Evolutionary conservation across 1,140 invertebrate species (phyloP), one percentile per base, ranked within the genome.

Genomic region (Phymastichus coffea): DNA sequence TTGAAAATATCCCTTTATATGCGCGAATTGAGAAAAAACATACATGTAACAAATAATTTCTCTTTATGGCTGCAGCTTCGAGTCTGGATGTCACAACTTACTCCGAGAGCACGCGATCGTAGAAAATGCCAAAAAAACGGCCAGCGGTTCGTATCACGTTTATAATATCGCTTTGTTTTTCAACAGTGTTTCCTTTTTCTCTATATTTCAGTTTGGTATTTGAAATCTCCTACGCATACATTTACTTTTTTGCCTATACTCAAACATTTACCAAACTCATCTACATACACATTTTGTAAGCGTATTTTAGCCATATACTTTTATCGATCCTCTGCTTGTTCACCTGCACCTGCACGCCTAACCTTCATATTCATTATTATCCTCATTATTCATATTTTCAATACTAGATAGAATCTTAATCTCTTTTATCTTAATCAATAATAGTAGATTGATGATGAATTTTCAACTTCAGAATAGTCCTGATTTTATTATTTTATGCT

Each of bases 121-220:
- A 78, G 74, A 79, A 78, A 78, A 79, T 78, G 75, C 69, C 74
- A 70, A 76, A 78, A 74, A 77, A 74, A 75, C 72, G 69, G 70
- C 70, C 74, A 74, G 69, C 75, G 77, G 76, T 78, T 79, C 73
- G 75, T 78, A 79, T 78, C 64, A 70, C 25, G 33, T 49, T 61
- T 55, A 47, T 61, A 35, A 55, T 55, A 41, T 43, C 8, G 37
- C 35, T 61, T 49, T 43, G 6, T 49, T 61, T 33, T 44, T 17
- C 19, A 33, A 43, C 17, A 49, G 22, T 17, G 25, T 19, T 54
- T 41, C 43, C 23, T 20, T 43, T 14, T 47, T 17, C 14, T 47
- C 44, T 26, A 15, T 26, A 12, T 26, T 47, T 2, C 2, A 33
- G 28, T 33, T 6, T 33, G 28, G 6, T 33, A 7, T 33, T 12